phyloP scores from a whole-genome alignment of 2,888 invertebrate species.

The Julus scandinavius region DNA sequence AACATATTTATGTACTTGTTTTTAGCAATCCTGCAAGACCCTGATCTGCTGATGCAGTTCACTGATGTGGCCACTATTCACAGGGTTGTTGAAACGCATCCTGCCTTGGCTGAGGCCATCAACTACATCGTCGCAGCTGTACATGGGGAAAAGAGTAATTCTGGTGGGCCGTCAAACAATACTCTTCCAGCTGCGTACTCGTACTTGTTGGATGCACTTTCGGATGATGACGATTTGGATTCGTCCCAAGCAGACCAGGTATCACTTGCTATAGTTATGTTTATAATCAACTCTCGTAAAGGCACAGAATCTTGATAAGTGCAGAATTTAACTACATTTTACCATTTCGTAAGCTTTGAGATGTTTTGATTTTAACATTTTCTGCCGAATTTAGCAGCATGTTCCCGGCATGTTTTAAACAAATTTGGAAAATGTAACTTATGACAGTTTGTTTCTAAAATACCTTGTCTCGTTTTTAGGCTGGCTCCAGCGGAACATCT shows the following conservation, averaged over 20 bases:
- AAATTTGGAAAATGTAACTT: too few relatives aligned
- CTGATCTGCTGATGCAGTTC: conserved; percentile 78
- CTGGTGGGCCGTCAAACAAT: background rate
- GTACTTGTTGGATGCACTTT: conserved; percentile 66
- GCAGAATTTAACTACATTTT: too few relatives aligned
- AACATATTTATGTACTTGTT: too few relatives aligned
- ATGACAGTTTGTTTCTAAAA: background rate
- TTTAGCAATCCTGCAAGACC: conserved; percentile 77
- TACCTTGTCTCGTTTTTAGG: background rate
- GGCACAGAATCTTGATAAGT: too few relatives aligned
- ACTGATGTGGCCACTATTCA: conserved; percentile 67
- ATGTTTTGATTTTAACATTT: too few relatives aligned
- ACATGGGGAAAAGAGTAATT: conserved; percentile 61
- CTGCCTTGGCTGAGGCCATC: conserved; percentile 77
- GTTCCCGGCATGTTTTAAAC: too few relatives aligned
- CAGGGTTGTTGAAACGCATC: conserved; percentile 74
- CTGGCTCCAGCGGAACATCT: conserved; percentile 49
- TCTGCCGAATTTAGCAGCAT: too few relatives aligned
- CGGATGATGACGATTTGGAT: conserved; percentile 66
- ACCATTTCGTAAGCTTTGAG: too few relatives aligned
- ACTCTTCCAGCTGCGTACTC: conserved; percentile 56
- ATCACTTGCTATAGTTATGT: too few relatives aligned
- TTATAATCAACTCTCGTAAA: too few relatives aligned
- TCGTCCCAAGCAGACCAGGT: conserved; percentile 53
- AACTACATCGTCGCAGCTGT: conserved; percentile 74